Conservation (phyloP, 2,113 vertebrate species). For the Rana temporaria region DNA sequence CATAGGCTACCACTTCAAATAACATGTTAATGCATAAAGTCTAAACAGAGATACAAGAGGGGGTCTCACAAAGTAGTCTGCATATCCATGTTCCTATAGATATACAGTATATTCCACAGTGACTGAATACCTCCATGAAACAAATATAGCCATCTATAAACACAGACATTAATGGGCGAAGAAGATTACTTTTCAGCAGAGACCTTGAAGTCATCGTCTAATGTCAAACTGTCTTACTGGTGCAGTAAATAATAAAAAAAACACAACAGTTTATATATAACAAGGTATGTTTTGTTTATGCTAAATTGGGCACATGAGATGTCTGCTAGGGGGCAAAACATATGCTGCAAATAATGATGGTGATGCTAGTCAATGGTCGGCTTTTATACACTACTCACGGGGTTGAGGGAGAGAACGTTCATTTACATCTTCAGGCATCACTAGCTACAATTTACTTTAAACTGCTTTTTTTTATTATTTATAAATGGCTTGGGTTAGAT, state of each 20-base stretch:
- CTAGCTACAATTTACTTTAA: constrained; percentile 1
- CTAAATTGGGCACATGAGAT: constrained; percentile 44
- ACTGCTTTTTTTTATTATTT: neutral
- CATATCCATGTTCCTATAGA: neutral
- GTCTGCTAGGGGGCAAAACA: constrained; percentile 30
- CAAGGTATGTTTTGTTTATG: constrained; percentile 29
- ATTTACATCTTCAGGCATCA: constrained; percentile 43
- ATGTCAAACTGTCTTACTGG: constrained; percentile 20
- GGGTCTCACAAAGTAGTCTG: neutral
- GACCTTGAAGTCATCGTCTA: constrained; percentile 34
- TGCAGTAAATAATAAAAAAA: constrained; percentile 33
- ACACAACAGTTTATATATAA: constrained; percentile 33
- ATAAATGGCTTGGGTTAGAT: constrained; percentile 3
- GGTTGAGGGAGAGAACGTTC: constrained; percentile 7
- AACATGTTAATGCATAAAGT: neutral
- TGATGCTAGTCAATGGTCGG: constrained; percentile 26
- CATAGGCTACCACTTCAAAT: neutral
- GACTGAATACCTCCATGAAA: neutral
- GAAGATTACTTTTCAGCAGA: constrained; percentile 3
- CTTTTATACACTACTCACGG: constrained; percentile 16
- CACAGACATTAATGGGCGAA: constrained; percentile 13
- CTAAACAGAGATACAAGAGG: neutral
- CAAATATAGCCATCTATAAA: constrained; percentile 12
- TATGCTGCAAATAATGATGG: constrained; percentile 39
- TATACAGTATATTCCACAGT: neutral